Percentiles rank a stretch among this genome's conserved stretches.
Evolutionary conservation across 2,113 vertebrate species (phyloP).

Genomic region (Otus sunia): DNA sequence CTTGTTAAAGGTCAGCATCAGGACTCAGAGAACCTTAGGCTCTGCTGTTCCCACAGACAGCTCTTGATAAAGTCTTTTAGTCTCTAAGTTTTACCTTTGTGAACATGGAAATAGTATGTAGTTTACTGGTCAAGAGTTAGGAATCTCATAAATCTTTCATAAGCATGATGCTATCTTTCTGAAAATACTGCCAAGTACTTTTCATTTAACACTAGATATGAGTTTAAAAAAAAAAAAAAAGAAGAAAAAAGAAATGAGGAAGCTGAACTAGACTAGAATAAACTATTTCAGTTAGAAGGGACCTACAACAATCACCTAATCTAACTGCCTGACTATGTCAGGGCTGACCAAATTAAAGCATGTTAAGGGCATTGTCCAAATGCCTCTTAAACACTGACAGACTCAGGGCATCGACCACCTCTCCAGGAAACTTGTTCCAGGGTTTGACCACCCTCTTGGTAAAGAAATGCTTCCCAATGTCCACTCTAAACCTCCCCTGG

Average conservation of each 20-base stretch:
- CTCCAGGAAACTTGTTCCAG: not conserved
- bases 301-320: not conserved
- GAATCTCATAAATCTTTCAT: not conserved
- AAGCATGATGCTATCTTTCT: not conserved
- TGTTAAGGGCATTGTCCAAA: not conserved
- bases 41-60: not conserved
- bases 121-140: not conserved
- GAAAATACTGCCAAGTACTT: not conserved
- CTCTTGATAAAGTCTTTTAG: not conserved
- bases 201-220: not conserved
- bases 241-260: not conserved
- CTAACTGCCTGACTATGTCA: not conserved
- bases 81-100: not conserved
- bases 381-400: not conserved
- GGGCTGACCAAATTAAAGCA: not conserved
- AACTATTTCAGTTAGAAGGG: not conserved
- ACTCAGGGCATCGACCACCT: not conserved
- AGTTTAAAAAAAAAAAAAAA: not conserved
- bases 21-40: not conserved
- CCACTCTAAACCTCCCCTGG: not conserved
- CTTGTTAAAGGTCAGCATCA: not conserved
- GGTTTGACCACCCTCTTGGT: not conserved
- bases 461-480: not conserved
- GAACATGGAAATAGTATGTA: not conserved
- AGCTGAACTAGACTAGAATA: not conserved